Base-by-base conservation (phyloP, 1,140 invertebrate species). In the Gonatopus flavifemur region DNA sequence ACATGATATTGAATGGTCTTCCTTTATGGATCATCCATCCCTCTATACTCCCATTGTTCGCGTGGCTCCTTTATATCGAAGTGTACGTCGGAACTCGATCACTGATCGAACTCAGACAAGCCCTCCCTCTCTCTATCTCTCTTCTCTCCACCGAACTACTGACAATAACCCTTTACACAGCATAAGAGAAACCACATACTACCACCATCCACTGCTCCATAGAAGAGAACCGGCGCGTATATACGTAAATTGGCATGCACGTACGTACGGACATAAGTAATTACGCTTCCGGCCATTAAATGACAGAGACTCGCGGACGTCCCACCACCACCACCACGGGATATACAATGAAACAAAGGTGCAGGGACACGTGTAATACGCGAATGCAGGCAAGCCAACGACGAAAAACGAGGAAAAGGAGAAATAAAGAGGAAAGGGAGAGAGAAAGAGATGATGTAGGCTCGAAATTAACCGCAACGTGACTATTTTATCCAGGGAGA, bases 201-300 rank as follows among this genome's bases (percentile, higher is more conserved):
- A n/a, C 37, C n/a, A 19, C 12, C 13, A 10, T 40, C 30, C 10
- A 9, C 16, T 20, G 16, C 32, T 21, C n/a, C 15, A 22, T 42
- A 45, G 36, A 22, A 25, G 28, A 58, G 49, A 47, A 35, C 48
- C 36, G 22, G 50, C 10, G 39, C 49, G 33, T 39, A 49, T 30
- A 36, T 46, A 48, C 49, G 39, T 45, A 39, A 50, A 55, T 43
- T 30, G 8, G 36, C 13, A 24, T 12, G 46, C 45, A 47, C 44
- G 40, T 64, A n/a, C n/a, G n/a, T n/a, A n/a, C n/a, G 58, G 52
- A 58, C 64, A 63, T 67, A 72, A 70, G 66, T 69, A 72, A 76
- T 74, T 71, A 72, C 59, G 61, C 64, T 67, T 72, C 66, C 62
- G 66, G 63, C 66, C 60, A 67, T 69, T 71, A 64, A 74, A 69